phyloP scores from a whole-genome alignment of 2,888 invertebrate species.

The Drosophila kuntzei region DNA sequence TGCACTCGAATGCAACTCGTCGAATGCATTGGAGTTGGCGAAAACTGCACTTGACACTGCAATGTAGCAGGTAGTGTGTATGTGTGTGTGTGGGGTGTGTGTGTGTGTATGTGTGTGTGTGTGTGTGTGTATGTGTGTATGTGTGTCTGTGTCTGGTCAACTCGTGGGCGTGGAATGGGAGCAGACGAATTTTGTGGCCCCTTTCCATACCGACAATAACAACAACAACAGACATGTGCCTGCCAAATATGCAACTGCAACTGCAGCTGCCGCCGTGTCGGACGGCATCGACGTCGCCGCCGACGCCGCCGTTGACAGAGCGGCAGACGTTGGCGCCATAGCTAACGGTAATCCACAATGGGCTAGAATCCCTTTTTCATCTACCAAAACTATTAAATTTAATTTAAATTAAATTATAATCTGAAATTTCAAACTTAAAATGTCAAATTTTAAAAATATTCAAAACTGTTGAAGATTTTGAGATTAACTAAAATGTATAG shows the following conservation, averaged over 20 bases:
- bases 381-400: background rate
- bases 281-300: slow-evolving; percentile 2
- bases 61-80: slow-evolving; percentile 7
- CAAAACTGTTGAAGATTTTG: too few species aligned
- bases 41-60: slow-evolving; percentile 61
- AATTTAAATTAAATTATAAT: too few species aligned
- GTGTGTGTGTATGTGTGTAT: slow-evolving; percentile 6
- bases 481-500: too few species aligned
- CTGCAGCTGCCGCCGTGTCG: slow-evolving; percentile 34
- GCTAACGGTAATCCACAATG: slow-evolving; percentile 13
- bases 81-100: slow-evolving; percentile 12
- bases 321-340: slow-evolving; percentile 6
- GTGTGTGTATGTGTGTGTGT: background rate
- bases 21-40: slow-evolving; percentile 24
- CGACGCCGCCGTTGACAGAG: slow-evolving; percentile 4
- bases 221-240: slow-evolving; percentile 35
- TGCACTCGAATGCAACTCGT: slow-evolving; percentile 45
- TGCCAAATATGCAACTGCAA: slow-evolving; percentile 37
- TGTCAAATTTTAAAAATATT: too few species aligned
- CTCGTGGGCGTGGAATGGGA: slow-evolving; percentile 47
- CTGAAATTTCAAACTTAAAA: too few species aligned
- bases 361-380: background rate
- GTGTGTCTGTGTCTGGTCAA: slow-evolving; percentile 27
- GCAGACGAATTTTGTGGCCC: slow-evolving; percentile 63
- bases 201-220: slow-evolving; percentile 28